Evolutionary conservation across 2,888 invertebrate genomes (phyloP).

Genomic region (Leptarthrus brevirostris): DNA sequence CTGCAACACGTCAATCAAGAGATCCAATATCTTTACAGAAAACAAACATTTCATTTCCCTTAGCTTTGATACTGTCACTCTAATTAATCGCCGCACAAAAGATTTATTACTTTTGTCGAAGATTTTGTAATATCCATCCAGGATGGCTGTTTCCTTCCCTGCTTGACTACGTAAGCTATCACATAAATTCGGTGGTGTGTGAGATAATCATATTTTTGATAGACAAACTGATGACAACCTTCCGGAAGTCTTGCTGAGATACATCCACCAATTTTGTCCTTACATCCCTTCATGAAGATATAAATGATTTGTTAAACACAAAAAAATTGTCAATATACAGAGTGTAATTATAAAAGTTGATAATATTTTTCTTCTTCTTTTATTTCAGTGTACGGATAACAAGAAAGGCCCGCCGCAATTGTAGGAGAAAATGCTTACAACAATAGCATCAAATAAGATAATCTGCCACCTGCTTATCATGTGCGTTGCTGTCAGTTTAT

Average conservation of each 20-base stretch:
- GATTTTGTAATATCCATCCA: no score
- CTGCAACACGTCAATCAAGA: no score
- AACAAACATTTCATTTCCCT: conserved; percentile 13
- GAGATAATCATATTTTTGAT: background rate
- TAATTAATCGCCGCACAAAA: background rate
- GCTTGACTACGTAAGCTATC: no score
- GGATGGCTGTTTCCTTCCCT: background rate
- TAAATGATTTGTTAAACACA: no score
- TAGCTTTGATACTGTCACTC: background rate
- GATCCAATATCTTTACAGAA: no score
- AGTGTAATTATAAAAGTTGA: background rate
- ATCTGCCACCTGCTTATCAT: conserved; percentile 51
- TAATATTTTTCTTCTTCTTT: background rate
- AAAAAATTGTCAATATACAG: no score
- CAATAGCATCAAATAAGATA: conserved; percentile 27
- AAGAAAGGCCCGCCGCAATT: background rate
- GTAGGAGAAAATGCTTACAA: conserved; percentile 10
- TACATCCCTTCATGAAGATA: no score
- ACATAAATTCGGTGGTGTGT: no score
- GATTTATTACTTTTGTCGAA: conserved; percentile 12
- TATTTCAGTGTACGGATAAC: conserved; percentile 1
- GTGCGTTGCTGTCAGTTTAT: conserved; percentile 48
- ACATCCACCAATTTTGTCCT: no score
- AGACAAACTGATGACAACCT: no score
- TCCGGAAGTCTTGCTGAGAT: no score